A percentile compares a stretch with the other conserved stretches of the same genome.
Conservation (phyloP, 2,888 invertebrate species). For the Sericinus montela region DNA sequence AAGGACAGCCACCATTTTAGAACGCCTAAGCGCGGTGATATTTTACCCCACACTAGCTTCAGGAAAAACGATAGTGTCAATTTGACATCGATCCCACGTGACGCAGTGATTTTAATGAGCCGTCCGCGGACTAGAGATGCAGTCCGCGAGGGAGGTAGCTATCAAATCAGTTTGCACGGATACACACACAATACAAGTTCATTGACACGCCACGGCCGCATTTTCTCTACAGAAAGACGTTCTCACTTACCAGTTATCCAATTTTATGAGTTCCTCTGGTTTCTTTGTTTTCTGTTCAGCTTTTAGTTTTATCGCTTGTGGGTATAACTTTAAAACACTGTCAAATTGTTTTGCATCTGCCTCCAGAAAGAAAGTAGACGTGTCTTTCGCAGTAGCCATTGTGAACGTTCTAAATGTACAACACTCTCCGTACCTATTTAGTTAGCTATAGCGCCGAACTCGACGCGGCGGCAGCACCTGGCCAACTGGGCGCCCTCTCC, state of each 20-base stretch:
- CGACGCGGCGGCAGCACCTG: constrained; percentile 81
- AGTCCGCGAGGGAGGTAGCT: constrained; percentile 83
- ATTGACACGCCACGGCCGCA: constrained; percentile 81
- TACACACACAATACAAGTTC: constrained; percentile 81
- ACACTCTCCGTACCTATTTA: constrained; percentile 73
- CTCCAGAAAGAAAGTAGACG: constrained; percentile 95
- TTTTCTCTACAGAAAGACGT: constrained; percentile 77
- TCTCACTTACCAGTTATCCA: constrained; percentile 95
- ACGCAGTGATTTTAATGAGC: constrained; percentile 85
- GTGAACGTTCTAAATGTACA: constrained; percentile 81
- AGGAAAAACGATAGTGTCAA: constrained; percentile 79
- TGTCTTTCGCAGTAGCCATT: constrained; percentile 93
- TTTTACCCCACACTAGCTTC: constrained; percentile 75
- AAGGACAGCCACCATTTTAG: constrained; percentile 78
- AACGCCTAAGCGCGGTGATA: constrained; percentile 76
- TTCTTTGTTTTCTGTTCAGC: constrained; percentile 95
- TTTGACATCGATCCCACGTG: constrained; percentile 87
- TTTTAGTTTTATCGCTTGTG: constrained; percentile 93
- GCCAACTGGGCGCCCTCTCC: constrained; percentile 78
- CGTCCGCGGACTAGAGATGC: constrained; percentile 81
- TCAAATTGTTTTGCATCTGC: constrained; percentile 92
- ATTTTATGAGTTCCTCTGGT: constrained; percentile 95
- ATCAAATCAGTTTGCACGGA: constrained; percentile 81
- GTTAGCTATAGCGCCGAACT: constrained; percentile 79
- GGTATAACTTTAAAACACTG: constrained; percentile 93